phyloP scores from a whole-genome alignment of 2,113 vertebrate species.

The Cercopithecus mona region DNA sequence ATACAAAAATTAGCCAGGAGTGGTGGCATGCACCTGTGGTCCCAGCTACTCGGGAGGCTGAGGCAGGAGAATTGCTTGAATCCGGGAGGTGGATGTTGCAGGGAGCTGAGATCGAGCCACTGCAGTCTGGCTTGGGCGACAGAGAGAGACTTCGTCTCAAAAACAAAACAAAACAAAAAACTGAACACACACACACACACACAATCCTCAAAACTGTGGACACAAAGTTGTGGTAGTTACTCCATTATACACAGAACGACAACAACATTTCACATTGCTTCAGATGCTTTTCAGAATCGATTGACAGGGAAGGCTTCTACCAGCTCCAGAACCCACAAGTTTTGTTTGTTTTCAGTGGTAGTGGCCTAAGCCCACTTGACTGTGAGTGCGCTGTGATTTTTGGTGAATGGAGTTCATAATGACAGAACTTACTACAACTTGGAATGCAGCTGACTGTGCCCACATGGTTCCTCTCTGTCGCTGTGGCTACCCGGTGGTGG shows the following conservation, averaged over 20 bases:
- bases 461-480: background rate
- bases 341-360: background rate
- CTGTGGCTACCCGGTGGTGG: background rate
- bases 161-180: too few species aligned
- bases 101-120: too few species aligned
- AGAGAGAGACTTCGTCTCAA: too few species aligned
- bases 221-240: background rate
- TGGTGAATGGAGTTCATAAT: background rate
- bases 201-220: background rate
- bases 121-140: too few species aligned
- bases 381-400: background rate
- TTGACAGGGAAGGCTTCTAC: background rate
- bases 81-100: too few species aligned
- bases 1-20: too few species aligned
- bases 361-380: background rate
- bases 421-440: background rate
- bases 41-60: too few species aligned
- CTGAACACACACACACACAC: too few species aligned
- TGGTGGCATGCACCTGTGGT: too few species aligned
- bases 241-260: background rate
- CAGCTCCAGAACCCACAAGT: background rate
- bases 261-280: background rate
- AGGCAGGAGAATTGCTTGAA: too few species aligned
- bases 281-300: background rate
- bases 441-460: rapidly evolving